Conservation (phyloP, 2,888 invertebrate genomes). For the Homarus gammarus region DNA sequence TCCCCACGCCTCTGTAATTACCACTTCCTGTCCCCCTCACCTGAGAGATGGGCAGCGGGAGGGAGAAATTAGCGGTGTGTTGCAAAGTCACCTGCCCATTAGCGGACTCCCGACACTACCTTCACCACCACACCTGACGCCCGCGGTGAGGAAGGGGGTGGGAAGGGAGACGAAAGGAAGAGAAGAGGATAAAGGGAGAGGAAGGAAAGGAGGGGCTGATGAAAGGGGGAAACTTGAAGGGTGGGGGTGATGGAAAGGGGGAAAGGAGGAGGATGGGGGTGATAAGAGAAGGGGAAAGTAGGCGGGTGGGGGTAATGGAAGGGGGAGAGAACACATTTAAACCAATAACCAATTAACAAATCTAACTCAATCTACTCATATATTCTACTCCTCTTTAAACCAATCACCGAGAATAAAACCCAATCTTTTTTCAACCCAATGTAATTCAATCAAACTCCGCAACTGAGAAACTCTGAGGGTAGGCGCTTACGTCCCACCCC, state of each 20-base stretch:
- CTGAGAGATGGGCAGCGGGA: conserved; percentile 5
- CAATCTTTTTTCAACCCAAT: too few species aligned
- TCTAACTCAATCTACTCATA: too few species aligned
- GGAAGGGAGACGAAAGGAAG: not conserved
- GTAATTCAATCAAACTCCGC: too few species aligned
- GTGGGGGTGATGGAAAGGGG: not conserved
- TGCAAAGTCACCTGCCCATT: conserved; percentile 46
- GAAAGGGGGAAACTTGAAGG: not conserved
- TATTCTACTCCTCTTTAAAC: too few species aligned
- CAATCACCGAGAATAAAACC: too few species aligned
- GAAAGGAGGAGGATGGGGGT: not conserved
- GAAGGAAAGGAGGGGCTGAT: not conserved
- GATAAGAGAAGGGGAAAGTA: not conserved
- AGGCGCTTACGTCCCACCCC: too few species aligned
- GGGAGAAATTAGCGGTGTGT: conserved; percentile 26
- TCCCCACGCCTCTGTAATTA: not conserved
- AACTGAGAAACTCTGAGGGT: too few species aligned
- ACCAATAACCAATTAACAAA: too few species aligned
- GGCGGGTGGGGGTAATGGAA: not conserved
- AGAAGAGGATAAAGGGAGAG: too few species aligned
- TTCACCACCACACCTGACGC: not conserved
- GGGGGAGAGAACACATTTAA: too few species aligned
- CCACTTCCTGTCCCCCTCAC: not conserved
- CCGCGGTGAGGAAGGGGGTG: too few species aligned
- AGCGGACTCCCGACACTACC: conserved; percentile 19